Evolutionary conservation across 2,797 vertebrate genomes (phyloP).

Genomic region (Harpagifer antarcticus): DNA sequence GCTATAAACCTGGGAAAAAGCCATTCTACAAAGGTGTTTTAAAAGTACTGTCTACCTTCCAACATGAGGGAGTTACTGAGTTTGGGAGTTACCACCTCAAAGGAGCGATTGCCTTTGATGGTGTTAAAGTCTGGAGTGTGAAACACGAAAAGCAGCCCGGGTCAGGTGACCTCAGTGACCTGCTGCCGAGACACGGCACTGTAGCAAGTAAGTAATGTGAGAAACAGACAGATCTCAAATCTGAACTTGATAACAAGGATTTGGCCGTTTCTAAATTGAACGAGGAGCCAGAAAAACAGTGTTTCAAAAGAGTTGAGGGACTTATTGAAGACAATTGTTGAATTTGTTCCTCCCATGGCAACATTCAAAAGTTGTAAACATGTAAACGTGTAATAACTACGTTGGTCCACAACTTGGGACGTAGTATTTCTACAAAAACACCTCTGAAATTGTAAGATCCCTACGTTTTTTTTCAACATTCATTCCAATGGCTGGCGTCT

Average conservation of each 20-base stretch:
- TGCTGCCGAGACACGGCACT: not conserved
- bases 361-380: too few species aligned
- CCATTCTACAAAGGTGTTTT: not conserved
- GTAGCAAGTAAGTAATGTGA: not conserved
- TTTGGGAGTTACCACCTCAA: constrained; percentile 20
- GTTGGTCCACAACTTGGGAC: too few species aligned
- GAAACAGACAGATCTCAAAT: not conserved
- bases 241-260: not conserved
- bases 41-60: not conserved
- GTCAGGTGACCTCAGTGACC: constrained; percentile 28
- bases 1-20: constrained; percentile 5
- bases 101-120: constrained; percentile 30
- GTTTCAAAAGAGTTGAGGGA: too few species aligned
- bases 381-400: too few species aligned
- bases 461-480: too few species aligned
- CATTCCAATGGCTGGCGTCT: too few species aligned
- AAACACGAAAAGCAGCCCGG: constrained; percentile 13
- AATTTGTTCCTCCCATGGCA: too few species aligned
- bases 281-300: not conserved
- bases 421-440: too few species aligned
- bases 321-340: too few species aligned
- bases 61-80: constrained; percentile 9
- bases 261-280: not conserved
- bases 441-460: too few species aligned
- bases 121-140: constrained; percentile 23